Conservation (phyloP, 2,797 vertebrate species). For the Micrastur ruficollis region DNA sequence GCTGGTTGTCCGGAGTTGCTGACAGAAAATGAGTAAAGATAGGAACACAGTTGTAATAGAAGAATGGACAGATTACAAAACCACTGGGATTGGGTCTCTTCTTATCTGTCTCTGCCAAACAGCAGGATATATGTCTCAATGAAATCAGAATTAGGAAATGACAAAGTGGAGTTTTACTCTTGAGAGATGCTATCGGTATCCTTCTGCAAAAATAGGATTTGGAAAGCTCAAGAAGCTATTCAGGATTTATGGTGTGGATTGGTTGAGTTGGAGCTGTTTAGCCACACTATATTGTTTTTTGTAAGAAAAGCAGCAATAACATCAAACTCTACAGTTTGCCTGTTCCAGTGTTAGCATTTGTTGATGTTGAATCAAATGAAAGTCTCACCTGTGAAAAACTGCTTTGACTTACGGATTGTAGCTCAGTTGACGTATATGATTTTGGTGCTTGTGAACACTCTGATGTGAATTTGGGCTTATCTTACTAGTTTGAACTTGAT, state of each 20-base stretch:
- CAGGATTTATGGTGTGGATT: background rate
- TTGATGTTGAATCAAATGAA: background rate
- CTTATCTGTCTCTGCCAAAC: background rate
- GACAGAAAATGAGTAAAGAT: background rate
- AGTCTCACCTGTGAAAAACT: background rate
- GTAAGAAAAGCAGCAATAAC: background rate
- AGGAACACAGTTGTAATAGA: background rate
- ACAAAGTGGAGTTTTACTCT: background rate
- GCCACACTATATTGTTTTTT: background rate
- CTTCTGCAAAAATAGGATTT: background rate
- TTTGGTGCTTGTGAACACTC: background rate
- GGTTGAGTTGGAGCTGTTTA: background rate
- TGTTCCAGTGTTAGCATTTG: fast-evolving
- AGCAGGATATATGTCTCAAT: background rate
- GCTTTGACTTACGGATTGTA: background rate
- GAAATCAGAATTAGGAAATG: background rate
- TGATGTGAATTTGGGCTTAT: background rate
- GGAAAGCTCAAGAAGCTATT: background rate
- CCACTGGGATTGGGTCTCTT: background rate
- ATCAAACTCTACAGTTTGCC: background rate
- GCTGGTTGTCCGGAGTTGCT: background rate
- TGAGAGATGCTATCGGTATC: background rate
- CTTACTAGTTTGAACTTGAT: background rate
- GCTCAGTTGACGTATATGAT: background rate
- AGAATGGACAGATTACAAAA: background rate